Evolutionary conservation across 1,140 invertebrate species (phyloP), one percentile per base, ranked within the genome.

Genomic region (Cotesia glomerata): DNA sequence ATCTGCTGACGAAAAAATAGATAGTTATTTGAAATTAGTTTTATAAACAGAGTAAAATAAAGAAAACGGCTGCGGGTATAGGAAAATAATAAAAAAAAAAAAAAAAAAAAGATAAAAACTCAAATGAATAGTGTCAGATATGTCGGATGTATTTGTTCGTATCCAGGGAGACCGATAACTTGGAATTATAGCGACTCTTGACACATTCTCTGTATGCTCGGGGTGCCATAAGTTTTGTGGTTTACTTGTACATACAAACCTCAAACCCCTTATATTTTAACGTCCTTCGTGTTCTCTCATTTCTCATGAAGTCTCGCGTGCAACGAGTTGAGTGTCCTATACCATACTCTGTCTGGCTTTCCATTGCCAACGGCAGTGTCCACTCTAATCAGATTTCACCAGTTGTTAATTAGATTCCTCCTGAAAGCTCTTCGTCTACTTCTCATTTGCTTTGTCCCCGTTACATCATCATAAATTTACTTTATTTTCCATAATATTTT

Each of bases 341-440:
- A 26, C 26, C 26, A 26, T 26, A 26, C 26, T 26, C 26, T 26
- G 26, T 26, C 26, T 26, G 26, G 1, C 26, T 3, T 26, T 32
- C 16, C 62, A 35, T 64, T 64, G 35, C 36, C 62, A 64, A 32
- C 36, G 62, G 32, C 34, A 64, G 62, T 64, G 62, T 32, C 32
- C 34, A 35, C 36, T 35, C 5, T 64, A 64, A 64, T 64, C 62
- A 64, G 62, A 64, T 64, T 64, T 64, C 34, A 64, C 62, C 62
- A 64, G 62, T 64, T 64, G 62, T 64, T 64, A 64, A 64, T 64
- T 64, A 64, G 62, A 39, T 64, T 64, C 32, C 11, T 64, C 62
- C 34, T 64, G 35, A 64, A n/a, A 64, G 62, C 36, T 14, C 36
- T 18, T 35, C 13, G 32, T 64, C 35, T 64, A 32, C 8, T 18